Percentiles rank a stretch among this genome's conserved stretches.
Conservation (phyloP, 2,797 vertebrate genomes). For the Coccyzus lansbergi region DNA sequence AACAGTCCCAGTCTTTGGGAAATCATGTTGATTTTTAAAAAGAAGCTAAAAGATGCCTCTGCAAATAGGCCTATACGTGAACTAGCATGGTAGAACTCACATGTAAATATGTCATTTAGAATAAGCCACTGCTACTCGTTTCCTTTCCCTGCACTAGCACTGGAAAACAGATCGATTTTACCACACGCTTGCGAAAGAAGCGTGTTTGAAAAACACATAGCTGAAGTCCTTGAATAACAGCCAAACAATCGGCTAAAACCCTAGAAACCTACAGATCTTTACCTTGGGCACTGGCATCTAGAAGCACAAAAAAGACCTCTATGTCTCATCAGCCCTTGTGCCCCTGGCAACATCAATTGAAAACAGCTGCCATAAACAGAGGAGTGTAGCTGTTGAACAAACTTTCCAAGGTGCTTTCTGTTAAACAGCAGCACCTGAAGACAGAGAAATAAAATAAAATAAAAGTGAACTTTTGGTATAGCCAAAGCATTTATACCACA, state of each 20-base stretch:
- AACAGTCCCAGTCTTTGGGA: slow-evolving; percentile 1
- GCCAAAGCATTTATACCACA: neutral
- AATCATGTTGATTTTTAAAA: slow-evolving; percentile 20
- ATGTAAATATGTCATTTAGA: slow-evolving; percentile 22
- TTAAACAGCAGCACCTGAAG: neutral
- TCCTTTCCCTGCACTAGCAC: slow-evolving; percentile 19
- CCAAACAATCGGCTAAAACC: slow-evolving; percentile 64
- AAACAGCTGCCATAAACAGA: neutral
- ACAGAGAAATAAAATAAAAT: neutral
- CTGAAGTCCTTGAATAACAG: slow-evolving; percentile 65
- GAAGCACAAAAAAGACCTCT: neutral
- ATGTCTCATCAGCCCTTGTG: neutral
- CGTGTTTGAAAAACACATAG: slow-evolving; percentile 50
- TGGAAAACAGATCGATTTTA: slow-evolving; percentile 58
- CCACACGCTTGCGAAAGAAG: slow-evolving; percentile 38
- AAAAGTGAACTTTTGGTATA: too few species aligned
- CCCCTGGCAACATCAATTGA: neutral
- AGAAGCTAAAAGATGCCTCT: slow-evolving; percentile 14
- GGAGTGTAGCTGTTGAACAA: neutral
- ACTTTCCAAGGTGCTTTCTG: neutral
- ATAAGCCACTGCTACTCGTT: slow-evolving; percentile 15
- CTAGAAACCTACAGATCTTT: slow-evolving; percentile 49
- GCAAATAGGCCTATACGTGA: slow-evolving; percentile 6
- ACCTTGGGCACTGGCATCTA: slow-evolving; percentile 35
- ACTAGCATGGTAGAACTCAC: neutral